Conservation (phyloP, 1,140 invertebrate species). For the Hypsibius dujardini region DNA sequence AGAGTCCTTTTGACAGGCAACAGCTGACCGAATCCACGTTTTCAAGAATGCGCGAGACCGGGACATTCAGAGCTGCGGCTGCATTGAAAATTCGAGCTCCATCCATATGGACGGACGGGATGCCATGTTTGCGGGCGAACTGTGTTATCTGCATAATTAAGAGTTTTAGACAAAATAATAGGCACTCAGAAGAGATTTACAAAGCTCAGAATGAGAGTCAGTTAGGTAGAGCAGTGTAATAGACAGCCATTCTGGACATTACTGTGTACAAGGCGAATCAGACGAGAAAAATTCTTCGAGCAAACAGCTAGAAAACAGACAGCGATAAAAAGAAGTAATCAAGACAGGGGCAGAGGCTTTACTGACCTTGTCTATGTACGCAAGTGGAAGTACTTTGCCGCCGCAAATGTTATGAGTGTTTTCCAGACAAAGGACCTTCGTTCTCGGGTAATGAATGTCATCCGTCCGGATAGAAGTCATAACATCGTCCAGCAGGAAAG, state of each 20-base stretch:
- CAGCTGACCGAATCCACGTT: constrained; percentile 52
- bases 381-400: constrained; percentile 57
- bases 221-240: no score
- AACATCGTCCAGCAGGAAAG: constrained; percentile 56
- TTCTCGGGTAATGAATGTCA: constrained; percentile 55
- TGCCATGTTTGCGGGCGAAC: no score
- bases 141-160: no score
- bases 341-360: no score
- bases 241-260: no score
- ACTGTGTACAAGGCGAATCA: no score
- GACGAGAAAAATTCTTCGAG: no score
- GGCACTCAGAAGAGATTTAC: no score
- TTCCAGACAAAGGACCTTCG: constrained; percentile 62
- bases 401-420: constrained; percentile 80
- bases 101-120: constrained; percentile 65
- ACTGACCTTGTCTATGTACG: constrained; percentile 54
- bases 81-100: constrained; percentile 85
- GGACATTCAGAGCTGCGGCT: constrained; percentile 43
- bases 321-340: no score
- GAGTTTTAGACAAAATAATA: no score
- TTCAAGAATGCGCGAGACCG: constrained; percentile 44
- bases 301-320: no score
- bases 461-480: constrained; percentile 44
- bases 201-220: no score
- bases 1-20: constrained; percentile 46